Evolutionary conservation across 2,888 invertebrate species (phyloP).

Genomic region (Agrypnus murinus): DNA sequence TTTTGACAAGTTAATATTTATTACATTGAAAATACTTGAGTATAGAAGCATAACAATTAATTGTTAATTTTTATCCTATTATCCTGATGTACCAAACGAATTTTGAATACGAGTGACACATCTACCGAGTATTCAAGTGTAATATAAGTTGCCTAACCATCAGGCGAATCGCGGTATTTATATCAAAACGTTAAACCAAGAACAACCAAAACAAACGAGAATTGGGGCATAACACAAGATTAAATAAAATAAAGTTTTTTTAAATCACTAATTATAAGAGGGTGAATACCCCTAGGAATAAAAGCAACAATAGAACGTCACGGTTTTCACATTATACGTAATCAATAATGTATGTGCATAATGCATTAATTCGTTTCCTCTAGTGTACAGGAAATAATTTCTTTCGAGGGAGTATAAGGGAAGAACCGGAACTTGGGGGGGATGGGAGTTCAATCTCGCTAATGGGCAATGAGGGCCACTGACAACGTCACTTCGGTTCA

Average conservation of each 20-base stretch:
- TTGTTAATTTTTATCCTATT: too few relatives aligned
- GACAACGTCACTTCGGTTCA: constrained; percentile 69
- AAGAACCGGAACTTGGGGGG: constrained; percentile 74
- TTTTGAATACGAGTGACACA: too few relatives aligned
- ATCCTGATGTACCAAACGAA: too few relatives aligned
- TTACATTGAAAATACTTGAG: too few relatives aligned
- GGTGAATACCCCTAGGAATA: constrained; percentile 44
- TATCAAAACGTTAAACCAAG: too few relatives aligned
- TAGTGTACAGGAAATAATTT: constrained; percentile 69
- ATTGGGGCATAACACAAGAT: background rate
- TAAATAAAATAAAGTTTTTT: background rate
- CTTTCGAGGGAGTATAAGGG: constrained; percentile 67
- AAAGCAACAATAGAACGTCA: constrained; percentile 65
- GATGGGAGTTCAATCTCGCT: constrained; percentile 75
- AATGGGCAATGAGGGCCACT: constrained; percentile 71
- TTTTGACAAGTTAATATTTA: too few relatives aligned
- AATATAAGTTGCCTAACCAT: too few relatives aligned
- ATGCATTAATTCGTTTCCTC: constrained; percentile 71
- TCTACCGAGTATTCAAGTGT: too few relatives aligned
- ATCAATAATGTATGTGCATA: constrained; percentile 71
- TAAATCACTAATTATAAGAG: constrained; percentile 13
- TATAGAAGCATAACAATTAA: too few relatives aligned
- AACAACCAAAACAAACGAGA: too few relatives aligned
- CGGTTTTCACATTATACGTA: constrained; percentile 74
- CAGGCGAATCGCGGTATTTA: too few relatives aligned